Conservation (phyloP, 2,113 vertebrate genomes). For the Eudyptes chrysolophus region DNA sequence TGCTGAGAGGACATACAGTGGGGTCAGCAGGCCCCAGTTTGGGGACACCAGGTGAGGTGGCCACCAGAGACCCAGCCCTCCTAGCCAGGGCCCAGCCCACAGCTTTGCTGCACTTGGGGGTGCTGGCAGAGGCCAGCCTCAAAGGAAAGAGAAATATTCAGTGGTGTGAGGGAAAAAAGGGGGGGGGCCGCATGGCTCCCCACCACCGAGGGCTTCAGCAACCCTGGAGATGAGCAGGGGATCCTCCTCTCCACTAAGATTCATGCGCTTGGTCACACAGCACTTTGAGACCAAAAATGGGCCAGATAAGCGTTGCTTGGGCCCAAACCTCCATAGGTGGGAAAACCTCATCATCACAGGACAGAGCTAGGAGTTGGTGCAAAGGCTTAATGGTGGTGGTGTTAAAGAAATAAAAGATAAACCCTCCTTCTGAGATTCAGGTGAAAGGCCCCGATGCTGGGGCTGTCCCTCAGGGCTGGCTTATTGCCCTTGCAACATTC, state of each 20-base stretch:
- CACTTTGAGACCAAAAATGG: no score
- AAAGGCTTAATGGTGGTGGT: neutral
- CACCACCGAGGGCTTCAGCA: neutral
- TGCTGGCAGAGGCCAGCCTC: neutral
- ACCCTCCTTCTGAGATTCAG: neutral
- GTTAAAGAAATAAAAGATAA: neutral
- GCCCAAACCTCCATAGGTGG: accelerated
- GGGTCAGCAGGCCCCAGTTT: neutral
- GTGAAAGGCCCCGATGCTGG: neutral
- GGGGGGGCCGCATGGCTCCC: neutral
- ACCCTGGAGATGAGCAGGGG: neutral
- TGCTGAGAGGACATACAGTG: neutral
- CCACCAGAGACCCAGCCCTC: neutral
- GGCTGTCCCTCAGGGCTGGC: neutral
- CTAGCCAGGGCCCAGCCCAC: neutral
- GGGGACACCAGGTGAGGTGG: neutral
- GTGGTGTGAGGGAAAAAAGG: neutral
- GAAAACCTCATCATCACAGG: accelerated
- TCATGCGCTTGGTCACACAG: no score
- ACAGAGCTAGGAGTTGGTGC: neutral
- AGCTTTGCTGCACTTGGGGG: neutral
- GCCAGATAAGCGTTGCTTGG: neutral
- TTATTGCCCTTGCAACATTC: accelerated
- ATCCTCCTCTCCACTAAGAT: neutral
- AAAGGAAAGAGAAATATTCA: neutral